Conservation (phyloP, 2,797 vertebrate genomes). For the Merluccius polli region DNA sequence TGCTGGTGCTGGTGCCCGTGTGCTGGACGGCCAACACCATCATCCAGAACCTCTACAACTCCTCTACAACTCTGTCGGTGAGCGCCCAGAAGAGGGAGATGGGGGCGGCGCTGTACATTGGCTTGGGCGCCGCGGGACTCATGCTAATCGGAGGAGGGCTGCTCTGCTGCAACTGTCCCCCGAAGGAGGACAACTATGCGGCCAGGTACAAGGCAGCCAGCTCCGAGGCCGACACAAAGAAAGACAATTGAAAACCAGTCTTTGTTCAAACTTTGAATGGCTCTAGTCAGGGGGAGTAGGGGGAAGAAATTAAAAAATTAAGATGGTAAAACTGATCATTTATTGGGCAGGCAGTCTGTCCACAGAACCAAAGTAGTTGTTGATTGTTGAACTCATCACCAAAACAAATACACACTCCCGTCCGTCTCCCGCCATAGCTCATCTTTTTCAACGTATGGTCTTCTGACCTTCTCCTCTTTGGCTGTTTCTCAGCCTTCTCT, state of each 20-base stretch:
- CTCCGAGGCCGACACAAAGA: slow-evolving; percentile 64
- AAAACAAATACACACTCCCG: too few species aligned
- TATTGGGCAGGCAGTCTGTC: too few species aligned
- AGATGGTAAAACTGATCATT: too few species aligned
- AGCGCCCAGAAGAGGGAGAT: slow-evolving; percentile 84
- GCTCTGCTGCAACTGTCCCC: slow-evolving; percentile 85
- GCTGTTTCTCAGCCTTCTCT: too few species aligned
- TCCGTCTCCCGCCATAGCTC: too few species aligned
- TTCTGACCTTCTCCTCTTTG: too few species aligned
- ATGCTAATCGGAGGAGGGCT: slow-evolving; percentile 84
- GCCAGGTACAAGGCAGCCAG: slow-evolving; percentile 79
- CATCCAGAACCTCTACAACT: slow-evolving; percentile 90
- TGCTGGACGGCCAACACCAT: slow-evolving; percentile 87
- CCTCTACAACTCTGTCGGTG: slow-evolving; percentile 67
- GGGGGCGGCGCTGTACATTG: slow-evolving; percentile 86
- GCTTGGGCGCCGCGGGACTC: slow-evolving; percentile 83
- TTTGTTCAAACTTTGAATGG: slow-evolving; percentile 30
- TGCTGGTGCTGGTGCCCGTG: slow-evolving; percentile 82
- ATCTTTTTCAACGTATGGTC: too few species aligned
- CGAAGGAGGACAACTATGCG: slow-evolving; percentile 63
- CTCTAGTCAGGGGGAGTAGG: too few species aligned
- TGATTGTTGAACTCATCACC: too few species aligned
- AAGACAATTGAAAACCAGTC: slow-evolving; percentile 2
- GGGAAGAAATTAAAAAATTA: too few species aligned
- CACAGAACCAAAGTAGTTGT: too few species aligned